Conservation (phyloP, 1,140 invertebrate species). For the Battus philenor region DNA sequence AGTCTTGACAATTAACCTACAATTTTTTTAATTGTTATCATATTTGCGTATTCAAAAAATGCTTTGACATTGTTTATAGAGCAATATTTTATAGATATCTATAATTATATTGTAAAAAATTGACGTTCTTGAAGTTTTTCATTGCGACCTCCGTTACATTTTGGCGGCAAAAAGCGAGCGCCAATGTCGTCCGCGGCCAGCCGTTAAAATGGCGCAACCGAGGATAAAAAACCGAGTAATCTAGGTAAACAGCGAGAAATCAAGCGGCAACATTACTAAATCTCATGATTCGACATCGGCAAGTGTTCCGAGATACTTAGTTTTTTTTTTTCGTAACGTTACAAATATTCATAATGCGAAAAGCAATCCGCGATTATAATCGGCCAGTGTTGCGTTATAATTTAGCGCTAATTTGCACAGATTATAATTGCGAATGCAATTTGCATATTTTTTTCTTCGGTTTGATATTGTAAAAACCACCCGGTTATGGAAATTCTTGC, state of each 20-base stretch:
- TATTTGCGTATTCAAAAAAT: too few relatives aligned
- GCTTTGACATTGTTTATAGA: too few relatives aligned
- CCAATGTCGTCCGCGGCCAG: constrained; percentile 62
- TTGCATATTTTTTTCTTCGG: not conserved
- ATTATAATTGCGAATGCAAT: constrained; percentile 7
- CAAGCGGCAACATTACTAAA: constrained; percentile 56
- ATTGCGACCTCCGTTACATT: constrained; percentile 42
- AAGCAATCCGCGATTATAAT: constrained; percentile 15
- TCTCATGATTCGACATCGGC: constrained; percentile 26
- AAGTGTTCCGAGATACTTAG: constrained; percentile 24
- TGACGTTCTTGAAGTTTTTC: constrained; percentile 30
- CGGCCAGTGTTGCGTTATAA: constrained; percentile 9
- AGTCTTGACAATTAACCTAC: too few relatives aligned
- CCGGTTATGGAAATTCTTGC: too few relatives aligned
- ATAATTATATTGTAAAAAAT: constrained; percentile 45
- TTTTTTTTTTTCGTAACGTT: constrained; percentile 31
- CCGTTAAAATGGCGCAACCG: constrained; percentile 64
- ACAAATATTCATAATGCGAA: constrained; percentile 37
- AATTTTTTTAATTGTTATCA: too few relatives aligned
- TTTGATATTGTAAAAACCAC: too few relatives aligned
- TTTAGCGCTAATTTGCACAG: constrained; percentile 6
- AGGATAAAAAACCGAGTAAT: constrained; percentile 60
- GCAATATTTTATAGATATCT: too few relatives aligned
- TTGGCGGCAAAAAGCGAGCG: constrained; percentile 46
- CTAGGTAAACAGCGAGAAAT: constrained; percentile 69